Evolutionary conservation across 2,113 vertebrate species (phyloP).

Genomic region (Chlamydotis undulata): DNA sequence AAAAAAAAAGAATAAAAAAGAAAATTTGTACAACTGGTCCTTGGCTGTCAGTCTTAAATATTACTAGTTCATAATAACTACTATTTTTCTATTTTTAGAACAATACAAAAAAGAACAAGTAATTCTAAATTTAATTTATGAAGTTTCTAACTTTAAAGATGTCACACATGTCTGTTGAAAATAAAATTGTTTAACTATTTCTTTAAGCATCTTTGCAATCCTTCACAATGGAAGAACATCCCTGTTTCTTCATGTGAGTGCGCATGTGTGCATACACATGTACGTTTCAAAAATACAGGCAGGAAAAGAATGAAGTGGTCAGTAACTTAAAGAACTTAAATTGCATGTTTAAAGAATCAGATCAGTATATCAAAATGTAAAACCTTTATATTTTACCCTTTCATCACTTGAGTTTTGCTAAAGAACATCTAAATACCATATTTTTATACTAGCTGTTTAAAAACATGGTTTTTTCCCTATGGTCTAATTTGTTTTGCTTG

Average conservation of each 20-base stretch:
- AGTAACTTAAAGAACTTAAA: background rate
- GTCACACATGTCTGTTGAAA: background rate
- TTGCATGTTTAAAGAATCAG: background rate
- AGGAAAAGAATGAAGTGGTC: background rate
- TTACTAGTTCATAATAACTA: background rate
- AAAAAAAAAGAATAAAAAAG: background rate
- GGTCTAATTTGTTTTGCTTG: background rate
- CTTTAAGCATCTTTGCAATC: background rate
- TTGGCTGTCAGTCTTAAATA: background rate
- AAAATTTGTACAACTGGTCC: background rate
- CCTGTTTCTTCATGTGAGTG: background rate
- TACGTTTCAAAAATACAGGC: background rate
- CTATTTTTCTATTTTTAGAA: background rate
- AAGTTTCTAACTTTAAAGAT: background rate
- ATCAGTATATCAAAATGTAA: background rate
- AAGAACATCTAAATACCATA: background rate
- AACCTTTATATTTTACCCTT: background rate
- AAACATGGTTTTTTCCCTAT: background rate
- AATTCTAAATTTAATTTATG: background rate
- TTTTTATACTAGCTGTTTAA: background rate
- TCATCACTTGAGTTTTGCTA: background rate
- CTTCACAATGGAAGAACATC: background rate
- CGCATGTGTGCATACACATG: accelerated
- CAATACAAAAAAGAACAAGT: background rate
- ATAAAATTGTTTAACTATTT: background rate